These are phyloP conservation scores for Cynopterus sphinx DNA, from an alignment of 2,797 vertebrate species.

Conservation along the genomic window DNA sequence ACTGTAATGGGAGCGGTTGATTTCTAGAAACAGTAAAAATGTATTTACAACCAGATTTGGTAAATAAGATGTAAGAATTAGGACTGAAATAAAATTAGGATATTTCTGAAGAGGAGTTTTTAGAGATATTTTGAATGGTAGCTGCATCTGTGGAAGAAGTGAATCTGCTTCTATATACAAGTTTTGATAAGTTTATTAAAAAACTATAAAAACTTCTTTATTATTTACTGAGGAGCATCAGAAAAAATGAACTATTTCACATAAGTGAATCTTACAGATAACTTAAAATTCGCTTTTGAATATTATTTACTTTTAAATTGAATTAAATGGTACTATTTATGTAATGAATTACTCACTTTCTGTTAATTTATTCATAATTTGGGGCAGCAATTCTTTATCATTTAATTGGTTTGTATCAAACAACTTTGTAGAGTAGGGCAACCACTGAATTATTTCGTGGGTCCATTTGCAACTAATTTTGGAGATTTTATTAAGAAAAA, in stretches of 20 bases:
- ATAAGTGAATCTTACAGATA: neutral
- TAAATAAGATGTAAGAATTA: neutral
- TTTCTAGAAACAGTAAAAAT: neutral
- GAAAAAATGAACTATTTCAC: slow-evolving; percentile 1
- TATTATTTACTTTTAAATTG: slow-evolving; percentile 15
- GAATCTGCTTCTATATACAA: neutral
- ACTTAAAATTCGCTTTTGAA: neutral
- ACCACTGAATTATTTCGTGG: neutral
- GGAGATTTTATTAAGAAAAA: slow-evolving; percentile 50
- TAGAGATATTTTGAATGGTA: neutral
- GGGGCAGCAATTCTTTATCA: neutral
- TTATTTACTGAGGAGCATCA: neutral
- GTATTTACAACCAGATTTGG: neutral
- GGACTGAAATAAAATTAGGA: neutral
- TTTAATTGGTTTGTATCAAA: slow-evolving; percentile 8
- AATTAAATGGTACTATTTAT: neutral
- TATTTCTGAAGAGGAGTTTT: neutral
- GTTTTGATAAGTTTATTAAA: slow-evolving; percentile 20
- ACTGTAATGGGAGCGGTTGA: neutral
- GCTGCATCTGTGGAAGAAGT: neutral
- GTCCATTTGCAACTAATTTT: neutral
- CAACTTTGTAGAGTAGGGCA: neutral
- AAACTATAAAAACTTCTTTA: neutral
- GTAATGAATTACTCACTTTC: slow-evolving; percentile 5
- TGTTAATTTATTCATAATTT: slow-evolving; percentile 21